Base-by-base conservation (phyloP, 2,113 vertebrate genomes). In the Asarcornis scutulata region DNA sequence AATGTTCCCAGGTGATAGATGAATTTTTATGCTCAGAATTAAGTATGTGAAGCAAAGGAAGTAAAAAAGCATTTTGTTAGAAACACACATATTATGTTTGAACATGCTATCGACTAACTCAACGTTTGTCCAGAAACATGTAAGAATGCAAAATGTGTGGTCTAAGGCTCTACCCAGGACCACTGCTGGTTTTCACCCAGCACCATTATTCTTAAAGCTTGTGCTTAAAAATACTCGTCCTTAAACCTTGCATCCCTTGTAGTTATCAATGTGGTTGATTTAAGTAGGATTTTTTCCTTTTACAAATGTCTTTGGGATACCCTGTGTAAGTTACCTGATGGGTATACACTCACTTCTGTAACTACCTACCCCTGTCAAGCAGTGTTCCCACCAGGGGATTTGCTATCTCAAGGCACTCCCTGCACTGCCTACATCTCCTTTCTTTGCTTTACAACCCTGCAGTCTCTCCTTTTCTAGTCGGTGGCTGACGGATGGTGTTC, bases 41-140 rank as follows among this genome's bases (percentile, higher is more conserved):
- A 71, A 77, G 32, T 83, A n/a, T 59, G 74, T 90, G 86, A 88
- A 83, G 55, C 22, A 82, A 32, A 82, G 44, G 58, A 87, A 85
- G 56, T 42, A 71, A 27, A 18, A 13, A 9, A 4, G 13, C 72
- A 68, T 84, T 79, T 79, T 92, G 80, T 53, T 87, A 58, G 71
- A 68, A 94, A 32, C 1, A 1, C 31, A 13, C 7, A 14, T 53
- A 17, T 73, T 26, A 4, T 79, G 16, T 83, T 83, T 58, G 36
- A 81, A n/a, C 44, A 29, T 66, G 7, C 17, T 55, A 53, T 55
- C 48, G 86, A 13, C 14, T 44, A 42, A 55, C 88, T 89, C 42
- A 68, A 55, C 79, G 59, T 81, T 53, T 80, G 17, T 56, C 62
- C n/a, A 67, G 69, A 74, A 86, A 46, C 50, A 27, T 11, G 27